phyloP scores from a whole-genome alignment of 2,888 invertebrate genomes.

The Tipula unca region DNA sequence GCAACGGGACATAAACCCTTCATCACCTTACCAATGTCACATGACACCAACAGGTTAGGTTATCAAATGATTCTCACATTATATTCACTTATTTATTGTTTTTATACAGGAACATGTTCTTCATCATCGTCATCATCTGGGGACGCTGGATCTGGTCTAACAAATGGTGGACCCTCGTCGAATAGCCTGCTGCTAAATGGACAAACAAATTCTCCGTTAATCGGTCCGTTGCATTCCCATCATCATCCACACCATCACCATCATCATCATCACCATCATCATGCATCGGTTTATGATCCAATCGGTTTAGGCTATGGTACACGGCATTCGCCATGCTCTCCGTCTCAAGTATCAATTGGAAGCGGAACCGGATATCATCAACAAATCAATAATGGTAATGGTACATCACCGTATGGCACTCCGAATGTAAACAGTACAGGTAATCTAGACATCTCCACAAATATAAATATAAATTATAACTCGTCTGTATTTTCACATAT shows the following conservation, averaged over 20 bases:
- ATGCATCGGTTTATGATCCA: conserved; percentile 44
- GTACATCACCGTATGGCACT: background rate
- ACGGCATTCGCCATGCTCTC: conserved; percentile 56
- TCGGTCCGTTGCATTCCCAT: background rate
- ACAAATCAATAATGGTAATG: background rate
- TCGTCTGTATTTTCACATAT: background rate
- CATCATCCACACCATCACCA: conserved; percentile 3
- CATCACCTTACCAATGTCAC: conserved; percentile 40
- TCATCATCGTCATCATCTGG: conserved; percentile 22
- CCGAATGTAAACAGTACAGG: conserved; percentile 24
- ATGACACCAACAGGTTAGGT: conserved; percentile 31
- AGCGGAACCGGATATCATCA: conserved; percentile 25
- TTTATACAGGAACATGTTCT: conserved; percentile 15
- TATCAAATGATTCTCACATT: background rate
- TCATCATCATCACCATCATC: conserved; percentile 26
- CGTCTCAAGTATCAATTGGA: conserved; percentile 58
- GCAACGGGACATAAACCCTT: conserved; percentile 37
- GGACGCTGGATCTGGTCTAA: conserved; percentile 21
- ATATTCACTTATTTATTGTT: background rate
- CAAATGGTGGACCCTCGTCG: background rate
- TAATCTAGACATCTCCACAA: background rate
- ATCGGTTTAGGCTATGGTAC: conserved; percentile 45
- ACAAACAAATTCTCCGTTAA: background rate
- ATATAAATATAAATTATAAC: background rate
- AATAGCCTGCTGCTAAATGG: background rate